Percentiles rank a stretch among this genome's conserved stretches.
These are phyloP conservation scores for Mallotus villosus DNA, from an alignment of 2,797 vertebrate genomes.

Conservation along the genomic window DNA sequence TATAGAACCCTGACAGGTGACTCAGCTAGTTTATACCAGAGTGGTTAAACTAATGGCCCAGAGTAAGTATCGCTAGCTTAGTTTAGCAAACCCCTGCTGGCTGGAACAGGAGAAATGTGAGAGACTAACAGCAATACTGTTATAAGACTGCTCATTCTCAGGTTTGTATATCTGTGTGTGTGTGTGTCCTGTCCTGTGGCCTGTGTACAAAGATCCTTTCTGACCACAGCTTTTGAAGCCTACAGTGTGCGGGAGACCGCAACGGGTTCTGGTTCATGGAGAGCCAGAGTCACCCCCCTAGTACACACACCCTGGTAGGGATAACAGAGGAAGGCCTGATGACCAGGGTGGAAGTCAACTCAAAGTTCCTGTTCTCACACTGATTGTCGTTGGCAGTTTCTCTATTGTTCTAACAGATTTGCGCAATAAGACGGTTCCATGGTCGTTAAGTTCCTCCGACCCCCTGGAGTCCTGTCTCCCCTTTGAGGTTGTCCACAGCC, in stretches of 20 bases:
- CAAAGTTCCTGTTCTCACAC: conserved; percentile 6
- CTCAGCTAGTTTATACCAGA: neutral
- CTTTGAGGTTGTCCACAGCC: conserved; percentile 81
- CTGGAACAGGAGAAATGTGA: no score
- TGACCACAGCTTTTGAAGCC: conserved; percentile 4
- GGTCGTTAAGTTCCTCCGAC: conserved; percentile 69
- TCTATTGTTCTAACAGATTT: conserved; percentile 70
- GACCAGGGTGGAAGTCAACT: neutral
- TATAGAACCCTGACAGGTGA: neutral
- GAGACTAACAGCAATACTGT: no score
- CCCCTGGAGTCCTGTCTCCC: conserved; percentile 86
- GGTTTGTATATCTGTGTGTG: neutral
- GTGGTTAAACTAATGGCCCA: neutral
- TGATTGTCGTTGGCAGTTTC: conserved; percentile 32
- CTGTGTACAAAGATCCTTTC: neutral
- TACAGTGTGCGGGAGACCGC: neutral
- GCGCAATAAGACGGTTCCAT: conserved; percentile 80
- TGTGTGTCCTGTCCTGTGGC: neutral
- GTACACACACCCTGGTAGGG: neutral
- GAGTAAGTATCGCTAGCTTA: neutral
- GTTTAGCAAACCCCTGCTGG: neutral
- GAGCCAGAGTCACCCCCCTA: neutral
- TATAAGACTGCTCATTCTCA: no score
- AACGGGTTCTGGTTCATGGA: neutral
- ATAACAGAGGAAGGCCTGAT: neutral